Conservation (phyloP, 2,113 vertebrate species). For the Crotophaga sulcirostris region DNA sequence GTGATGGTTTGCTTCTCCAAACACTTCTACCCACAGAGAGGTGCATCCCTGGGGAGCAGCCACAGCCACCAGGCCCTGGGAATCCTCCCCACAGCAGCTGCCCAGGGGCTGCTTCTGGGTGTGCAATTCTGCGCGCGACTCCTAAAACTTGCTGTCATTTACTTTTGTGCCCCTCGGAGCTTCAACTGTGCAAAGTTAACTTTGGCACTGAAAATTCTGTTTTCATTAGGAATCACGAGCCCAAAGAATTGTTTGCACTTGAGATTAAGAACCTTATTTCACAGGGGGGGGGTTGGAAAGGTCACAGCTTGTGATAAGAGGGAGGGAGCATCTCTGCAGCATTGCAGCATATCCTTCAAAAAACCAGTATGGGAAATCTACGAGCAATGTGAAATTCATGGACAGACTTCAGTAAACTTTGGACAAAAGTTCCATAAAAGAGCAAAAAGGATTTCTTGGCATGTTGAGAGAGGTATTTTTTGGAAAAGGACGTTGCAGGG, state of each 20-base stretch:
- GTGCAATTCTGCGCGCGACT: rapidly evolving
- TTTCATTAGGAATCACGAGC: background rate
- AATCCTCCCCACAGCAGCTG: rapidly evolving
- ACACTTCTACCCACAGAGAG: background rate
- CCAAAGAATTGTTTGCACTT: background rate
- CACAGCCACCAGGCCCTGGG: background rate
- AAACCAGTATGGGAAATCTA: background rate
- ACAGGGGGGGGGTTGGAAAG: background rate
- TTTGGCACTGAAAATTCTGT: background rate
- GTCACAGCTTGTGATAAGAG: background rate
- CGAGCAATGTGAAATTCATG: background rate
- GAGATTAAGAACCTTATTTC: background rate
- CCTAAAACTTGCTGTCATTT: background rate
- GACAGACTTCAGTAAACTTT: background rate
- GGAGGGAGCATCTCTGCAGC: background rate
- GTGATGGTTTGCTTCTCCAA: background rate
- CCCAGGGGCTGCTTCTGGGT: background rate
- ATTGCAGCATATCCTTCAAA: background rate
- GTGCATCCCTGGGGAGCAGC: background rate
- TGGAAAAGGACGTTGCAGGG: background rate
- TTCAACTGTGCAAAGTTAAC: background rate
- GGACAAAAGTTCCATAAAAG: background rate
- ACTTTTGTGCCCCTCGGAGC: background rate
- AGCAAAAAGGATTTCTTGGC: background rate
- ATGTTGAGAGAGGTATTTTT: conserved; percentile 11